Conservation (phyloP, 2,797 vertebrate species). For the Tokudaia tokunoshimensis region DNA sequence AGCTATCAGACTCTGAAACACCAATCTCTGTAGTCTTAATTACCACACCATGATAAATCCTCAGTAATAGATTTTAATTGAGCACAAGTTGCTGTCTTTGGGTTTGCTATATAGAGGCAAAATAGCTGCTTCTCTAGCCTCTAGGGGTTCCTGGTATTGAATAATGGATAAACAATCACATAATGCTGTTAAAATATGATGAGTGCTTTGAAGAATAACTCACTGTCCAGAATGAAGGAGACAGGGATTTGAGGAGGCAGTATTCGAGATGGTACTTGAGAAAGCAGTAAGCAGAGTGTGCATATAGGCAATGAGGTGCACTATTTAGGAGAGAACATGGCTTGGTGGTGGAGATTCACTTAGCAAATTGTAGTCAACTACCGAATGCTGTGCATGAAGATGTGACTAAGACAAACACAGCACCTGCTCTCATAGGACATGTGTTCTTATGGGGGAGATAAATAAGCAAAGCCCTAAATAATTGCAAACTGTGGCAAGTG, state of each 20-base stretch:
- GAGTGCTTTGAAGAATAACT: conserved; percentile 41
- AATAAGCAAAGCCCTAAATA: conserved; percentile 26
- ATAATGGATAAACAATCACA: conserved; percentile 1
- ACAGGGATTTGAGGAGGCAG: not conserved
- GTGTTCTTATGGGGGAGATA: conserved; percentile 5
- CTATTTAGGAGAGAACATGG: conserved; percentile 23
- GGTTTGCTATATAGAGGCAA: conserved; percentile 20
- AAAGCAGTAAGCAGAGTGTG: not conserved
- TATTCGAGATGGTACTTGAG: not conserved
- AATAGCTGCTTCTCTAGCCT: not conserved
- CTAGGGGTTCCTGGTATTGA: not conserved
- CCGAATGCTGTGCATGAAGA: not conserved
- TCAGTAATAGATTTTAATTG: conserved; percentile 41
- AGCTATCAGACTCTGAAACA: not conserved
- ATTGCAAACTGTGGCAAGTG: conserved; percentile 11
- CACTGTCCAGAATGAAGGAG: not conserved
- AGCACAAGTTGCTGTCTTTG: not conserved
- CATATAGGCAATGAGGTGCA: not conserved
- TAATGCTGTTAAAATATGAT: not conserved
- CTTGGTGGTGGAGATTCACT: conserved; percentile 8
- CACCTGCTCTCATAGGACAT: not conserved
- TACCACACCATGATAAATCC: conserved; percentile 14
- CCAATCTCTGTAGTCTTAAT: conserved; percentile 28
- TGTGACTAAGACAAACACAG: conserved; percentile 11
- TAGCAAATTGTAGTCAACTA: conserved; percentile 9